Evolutionary conservation across 1,140 invertebrate genomes (phyloP), one percentile per base, ranked within the genome.

Genomic region (Zaprionus taronus): DNA sequence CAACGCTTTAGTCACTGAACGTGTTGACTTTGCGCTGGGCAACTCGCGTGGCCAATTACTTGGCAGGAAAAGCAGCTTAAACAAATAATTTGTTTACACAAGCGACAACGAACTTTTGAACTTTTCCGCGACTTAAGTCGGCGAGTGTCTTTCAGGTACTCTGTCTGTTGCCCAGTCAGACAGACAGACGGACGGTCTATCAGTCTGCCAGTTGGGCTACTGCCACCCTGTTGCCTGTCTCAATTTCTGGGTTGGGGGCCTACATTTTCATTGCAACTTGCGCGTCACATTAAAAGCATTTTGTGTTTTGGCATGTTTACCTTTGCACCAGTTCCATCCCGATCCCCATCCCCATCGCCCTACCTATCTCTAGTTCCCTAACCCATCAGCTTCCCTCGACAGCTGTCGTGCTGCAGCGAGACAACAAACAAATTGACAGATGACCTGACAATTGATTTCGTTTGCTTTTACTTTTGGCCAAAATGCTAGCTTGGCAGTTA

Each of bases 21-120:
- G 38, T 67, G 38, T 72, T 74, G 75, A 62, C 49, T 67, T 38
- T 74, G 61, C 26, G 51, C 58, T 49, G 75, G 49, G 31, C 36
- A 62, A 15, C 70, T 77, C 63, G 57, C 74, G 70, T 67, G 74
- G 74, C 74, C 74, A 77, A 77, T 77, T 77, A 77, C 74, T 41
- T 72, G 56, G 47, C 70, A 72, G 69, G 65, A 78, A 87, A 70
- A 77, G 68, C 56, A 68, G 68, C 76, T 66, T 83, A 83, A 90
- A 77, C 86, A 90, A 90, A 90, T 90, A 83, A 90, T 90, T 90
- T 90, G 85, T 90, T 90, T 90, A 83, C 86, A 85, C 85, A 90
- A 90, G 85, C 85, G 85, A 69, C 85, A 90, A 81, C 77, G 85
- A 90, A 85, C 85, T 90, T 81, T 90, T 90, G 85, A 90, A 90